phyloP scores from a whole-genome alignment of 2,797 vertebrate species.

The Streptopelia turtur region DNA sequence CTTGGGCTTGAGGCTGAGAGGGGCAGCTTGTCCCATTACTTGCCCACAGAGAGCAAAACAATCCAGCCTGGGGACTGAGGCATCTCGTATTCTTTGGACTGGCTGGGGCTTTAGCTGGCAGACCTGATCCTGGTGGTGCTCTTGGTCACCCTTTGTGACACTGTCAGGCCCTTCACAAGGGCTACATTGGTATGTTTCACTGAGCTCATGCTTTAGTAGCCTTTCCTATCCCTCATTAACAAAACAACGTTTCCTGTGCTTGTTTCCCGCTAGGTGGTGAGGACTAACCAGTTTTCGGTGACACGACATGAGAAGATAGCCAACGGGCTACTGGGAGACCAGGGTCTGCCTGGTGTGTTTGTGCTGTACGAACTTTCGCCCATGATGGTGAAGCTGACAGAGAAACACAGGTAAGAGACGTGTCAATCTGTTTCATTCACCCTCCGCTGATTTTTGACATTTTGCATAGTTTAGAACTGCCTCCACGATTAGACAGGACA shows the following conservation, averaged over 20 bases:
- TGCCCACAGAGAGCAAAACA: not conserved
- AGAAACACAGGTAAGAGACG: conserved; percentile 89
- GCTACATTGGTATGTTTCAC: not conserved
- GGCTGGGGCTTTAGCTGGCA: not conserved
- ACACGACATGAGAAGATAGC: conserved; percentile 97
- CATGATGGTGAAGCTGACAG: conserved; percentile 99
- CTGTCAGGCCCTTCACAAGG: not conserved
- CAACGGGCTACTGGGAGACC: conserved; percentile 94
- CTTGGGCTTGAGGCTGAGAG: not conserved
- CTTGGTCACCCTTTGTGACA: not conserved
- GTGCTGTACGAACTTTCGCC: conserved; percentile 96
- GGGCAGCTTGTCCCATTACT: not conserved
- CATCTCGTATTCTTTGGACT: not conserved
- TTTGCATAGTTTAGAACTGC: not conserved
- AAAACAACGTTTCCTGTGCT: not conserved
- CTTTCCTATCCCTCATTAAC: not conserved
- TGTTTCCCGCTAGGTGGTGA: conserved; percentile 84
- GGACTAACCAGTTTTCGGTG: conserved; percentile 98
- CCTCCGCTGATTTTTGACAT: not conserved
- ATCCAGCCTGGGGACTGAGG: not conserved
- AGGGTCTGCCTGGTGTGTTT: conserved; percentile 95
- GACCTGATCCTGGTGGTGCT: not conserved
- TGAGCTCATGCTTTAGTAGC: not conserved
- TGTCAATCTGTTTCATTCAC: not conserved
- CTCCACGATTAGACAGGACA: accelerated